These are phyloP conservation scores for Chloromyia formosa DNA, from an alignment of 2,888 invertebrate genomes.

Conservation along the genomic window DNA sequence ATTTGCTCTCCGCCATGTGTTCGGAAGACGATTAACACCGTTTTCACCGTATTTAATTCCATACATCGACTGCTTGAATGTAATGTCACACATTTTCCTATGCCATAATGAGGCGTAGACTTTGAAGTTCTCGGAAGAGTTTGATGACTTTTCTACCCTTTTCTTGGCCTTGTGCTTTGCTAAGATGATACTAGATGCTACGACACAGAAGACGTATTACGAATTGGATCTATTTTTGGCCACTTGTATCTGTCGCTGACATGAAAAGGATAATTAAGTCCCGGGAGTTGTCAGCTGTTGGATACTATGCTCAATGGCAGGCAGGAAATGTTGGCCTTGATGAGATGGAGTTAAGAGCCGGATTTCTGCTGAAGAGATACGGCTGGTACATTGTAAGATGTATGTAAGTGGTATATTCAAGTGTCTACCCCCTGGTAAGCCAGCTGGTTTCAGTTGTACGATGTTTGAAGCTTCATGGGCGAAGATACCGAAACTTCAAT, in stretches of 20 bases:
- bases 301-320: background rate
- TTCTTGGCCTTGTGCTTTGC: too few relatives aligned
- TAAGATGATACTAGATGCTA: too few relatives aligned
- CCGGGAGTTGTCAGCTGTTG: slow-evolving; percentile 27
- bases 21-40: background rate
- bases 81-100: background rate
- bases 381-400: too few relatives aligned
- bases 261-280: slow-evolving; percentile 37
- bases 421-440: too few relatives aligned
- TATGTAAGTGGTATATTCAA: too few relatives aligned
- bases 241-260: too few relatives aligned
- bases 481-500: too few relatives aligned
- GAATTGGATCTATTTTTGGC: slow-evolving; percentile 25
- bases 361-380: too few relatives aligned
- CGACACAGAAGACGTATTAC: too few relatives aligned
- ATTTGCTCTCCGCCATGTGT: background rate
- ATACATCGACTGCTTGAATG: background rate
- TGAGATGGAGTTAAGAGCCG: too few relatives aligned
- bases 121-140: slow-evolving; percentile 20
- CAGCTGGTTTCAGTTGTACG: too few relatives aligned
- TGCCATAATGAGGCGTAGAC: background rate
- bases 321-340: slow-evolving; percentile 27
- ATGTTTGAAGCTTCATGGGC: too few relatives aligned
- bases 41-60: background rate
- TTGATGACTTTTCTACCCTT: slow-evolving; percentile 3